Evolutionary conservation across 2,797 vertebrate species (phyloP).

Genomic region (Limosa lapponica): DNA sequence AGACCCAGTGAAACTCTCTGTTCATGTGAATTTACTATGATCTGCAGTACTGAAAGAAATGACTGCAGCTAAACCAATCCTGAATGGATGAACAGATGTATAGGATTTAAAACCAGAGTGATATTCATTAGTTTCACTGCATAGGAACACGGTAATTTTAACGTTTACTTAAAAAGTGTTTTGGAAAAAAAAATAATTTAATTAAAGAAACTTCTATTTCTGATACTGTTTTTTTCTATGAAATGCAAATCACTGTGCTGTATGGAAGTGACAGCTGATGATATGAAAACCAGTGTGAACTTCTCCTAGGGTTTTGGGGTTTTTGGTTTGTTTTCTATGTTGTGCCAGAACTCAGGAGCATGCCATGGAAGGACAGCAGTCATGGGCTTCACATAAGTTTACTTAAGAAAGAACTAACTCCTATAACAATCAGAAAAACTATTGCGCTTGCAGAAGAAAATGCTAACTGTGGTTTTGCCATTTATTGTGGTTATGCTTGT

Average conservation of each 20-base stretch:
- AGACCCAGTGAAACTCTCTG: background rate
- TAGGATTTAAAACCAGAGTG: background rate
- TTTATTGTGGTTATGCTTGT: background rate
- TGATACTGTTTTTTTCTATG: background rate
- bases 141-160: background rate
- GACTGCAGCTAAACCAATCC: background rate
- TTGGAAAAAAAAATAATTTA: background rate
- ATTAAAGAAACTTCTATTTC: background rate
- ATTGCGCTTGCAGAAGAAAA: background rate
- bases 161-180: background rate
- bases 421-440: background rate
- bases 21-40: background rate
- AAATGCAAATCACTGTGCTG: background rate
- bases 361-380: background rate
- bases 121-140: background rate
- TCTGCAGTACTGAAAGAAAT: background rate
- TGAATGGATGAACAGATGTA: background rate
- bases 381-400: background rate
- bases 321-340: background rate
- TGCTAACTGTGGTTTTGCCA: background rate
- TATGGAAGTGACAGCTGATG: background rate
- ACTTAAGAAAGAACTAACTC: background rate
- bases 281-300: background rate
- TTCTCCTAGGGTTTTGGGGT: rapidly evolving
- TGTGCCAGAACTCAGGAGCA: background rate